These are phyloP conservation scores for Sturmia bella DNA, from an alignment of 2,888 invertebrate genomes.

Conservation along the genomic window DNA sequence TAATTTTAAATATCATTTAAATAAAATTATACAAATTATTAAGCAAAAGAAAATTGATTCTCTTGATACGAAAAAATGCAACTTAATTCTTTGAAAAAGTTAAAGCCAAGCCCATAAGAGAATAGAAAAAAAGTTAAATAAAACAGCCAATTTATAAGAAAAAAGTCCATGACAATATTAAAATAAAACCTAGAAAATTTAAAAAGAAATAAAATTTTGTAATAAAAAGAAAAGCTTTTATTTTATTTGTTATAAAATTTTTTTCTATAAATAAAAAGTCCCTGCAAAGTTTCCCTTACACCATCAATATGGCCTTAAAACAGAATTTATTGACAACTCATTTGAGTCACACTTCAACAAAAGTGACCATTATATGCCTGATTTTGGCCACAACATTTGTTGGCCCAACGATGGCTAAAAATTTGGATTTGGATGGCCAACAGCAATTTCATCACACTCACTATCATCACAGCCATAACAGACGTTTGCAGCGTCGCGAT, in stretches of 20 bases:
- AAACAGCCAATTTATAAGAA: not conserved
- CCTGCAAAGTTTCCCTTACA: not conserved
- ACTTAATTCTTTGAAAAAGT: not conserved
- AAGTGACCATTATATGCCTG: slow-evolving; percentile 44
- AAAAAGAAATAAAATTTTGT: not conserved
- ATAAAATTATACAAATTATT: not conserved
- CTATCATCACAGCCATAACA: slow-evolving; percentile 70
- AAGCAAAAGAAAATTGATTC: too few relatives aligned
- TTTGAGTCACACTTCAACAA: slow-evolving; percentile 35
- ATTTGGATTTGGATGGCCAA: slow-evolving; percentile 62
- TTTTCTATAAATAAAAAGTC: not conserved
- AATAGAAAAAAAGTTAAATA: not conserved
- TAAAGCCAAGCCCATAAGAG: not conserved
- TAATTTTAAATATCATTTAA: not conserved
- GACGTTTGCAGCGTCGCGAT: slow-evolving; percentile 77
- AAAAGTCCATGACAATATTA: not conserved
- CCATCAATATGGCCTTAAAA: slow-evolving; percentile 56
- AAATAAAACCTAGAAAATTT: slow-evolving; percentile 1
- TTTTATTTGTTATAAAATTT: not conserved
- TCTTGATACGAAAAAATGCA: slow-evolving; percentile 4
- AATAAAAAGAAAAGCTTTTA: not conserved
- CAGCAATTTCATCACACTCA: slow-evolving; percentile 73
- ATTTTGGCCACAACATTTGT: slow-evolving; percentile 44
- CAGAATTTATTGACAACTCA: slow-evolving; percentile 34
- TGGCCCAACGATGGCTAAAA: slow-evolving; percentile 46